Base-by-base conservation (phyloP, 2,888 invertebrate species). In the Caenorhabditis angaria region DNA sequence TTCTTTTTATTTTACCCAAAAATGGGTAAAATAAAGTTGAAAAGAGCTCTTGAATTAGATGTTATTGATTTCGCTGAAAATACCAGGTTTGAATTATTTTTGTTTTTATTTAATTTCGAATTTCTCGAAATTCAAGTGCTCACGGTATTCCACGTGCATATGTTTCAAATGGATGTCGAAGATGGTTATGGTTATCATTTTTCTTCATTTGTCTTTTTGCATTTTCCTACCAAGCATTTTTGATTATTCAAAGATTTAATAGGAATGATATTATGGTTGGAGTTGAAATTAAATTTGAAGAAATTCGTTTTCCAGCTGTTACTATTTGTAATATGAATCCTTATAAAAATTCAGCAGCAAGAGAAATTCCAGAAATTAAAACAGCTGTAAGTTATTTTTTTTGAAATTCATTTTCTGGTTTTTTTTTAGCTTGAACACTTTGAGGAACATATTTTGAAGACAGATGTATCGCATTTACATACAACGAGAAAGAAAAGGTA, bases 181-280 rank as follows among this genome's bases (percentile, higher is more conserved):
- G 84, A 25, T 56, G 61, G 18, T 69, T 86, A 35, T 87, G 87
- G 87, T 35, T 80, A 10, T 60, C 83, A 20, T 74, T 87, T 24
- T 85, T 84, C 70, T 68, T 85, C 35, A 64, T 69, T 47, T 87
- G 87, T 62, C 70, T 87, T 22, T 61, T 55, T 47, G 80, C 81
- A 27, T 87, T 87, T 65, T 61, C 66, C n/a, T 70, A 80, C 55
- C 86, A 87, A 60, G 86, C 86, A 18, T 76, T 75, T 48, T 70
- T 81, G 18, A 87, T 87, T 54, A 65, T 87, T 29, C 62, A 79
- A 28, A 70, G 85, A 57, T 87, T 86, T 57, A 65, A 70, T 32
- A 71, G 85, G 50, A 87, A 87, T 57, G 85, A 87, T 74, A 87
- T 85, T 22, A 86, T 87, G 41, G 87, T 87, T 55, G 83, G 83